Percentiles rank a stretch among this genome's conserved stretches.
phyloP scores from a whole-genome alignment of 2,888 invertebrate genomes.

The Cosmorhoe ocellata region DNA sequence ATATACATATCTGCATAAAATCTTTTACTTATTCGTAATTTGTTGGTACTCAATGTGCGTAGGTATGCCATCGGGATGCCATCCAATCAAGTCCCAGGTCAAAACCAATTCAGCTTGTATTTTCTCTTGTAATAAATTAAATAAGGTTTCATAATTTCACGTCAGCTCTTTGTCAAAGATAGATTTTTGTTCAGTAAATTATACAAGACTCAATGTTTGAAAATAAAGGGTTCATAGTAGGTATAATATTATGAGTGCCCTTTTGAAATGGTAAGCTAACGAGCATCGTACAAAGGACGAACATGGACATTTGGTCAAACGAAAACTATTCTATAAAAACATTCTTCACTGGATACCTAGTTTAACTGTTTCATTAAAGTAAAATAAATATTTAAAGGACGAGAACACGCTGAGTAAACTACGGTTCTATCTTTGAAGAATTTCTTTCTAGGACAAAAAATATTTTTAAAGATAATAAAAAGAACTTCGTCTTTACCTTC shows the following conservation, averaged over 20 bases:
- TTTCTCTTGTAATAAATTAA: not conserved
- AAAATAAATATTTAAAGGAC: not conserved
- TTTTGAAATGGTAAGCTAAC: conserved; percentile 58
- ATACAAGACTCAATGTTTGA: conserved; percentile 12
- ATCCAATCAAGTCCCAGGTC: no score
- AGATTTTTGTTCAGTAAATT: not conserved
- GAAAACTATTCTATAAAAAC: conserved; percentile 10
- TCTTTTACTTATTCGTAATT: no score
- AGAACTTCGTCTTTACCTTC: not conserved
- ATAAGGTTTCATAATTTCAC: not conserved
- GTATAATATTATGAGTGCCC: conserved; percentile 33
- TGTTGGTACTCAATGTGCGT: no score
- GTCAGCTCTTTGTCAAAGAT: conserved; percentile 4
- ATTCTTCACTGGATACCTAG: not conserved
- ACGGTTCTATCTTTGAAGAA: no score
- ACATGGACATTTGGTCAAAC: conserved; percentile 43
- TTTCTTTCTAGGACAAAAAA: no score
- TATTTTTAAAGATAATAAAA: not conserved
- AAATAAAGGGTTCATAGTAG: conserved; percentile 30
- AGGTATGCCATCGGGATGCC: not conserved
- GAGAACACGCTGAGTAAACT: no score
- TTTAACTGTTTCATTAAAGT: conserved; percentile 1
- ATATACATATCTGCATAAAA: no score
- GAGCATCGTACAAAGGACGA: conserved; percentile 53
- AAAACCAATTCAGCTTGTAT: no score